phyloP scores from a whole-genome alignment of 2,888 invertebrate species.

The Protodeltote pygarga region DNA sequence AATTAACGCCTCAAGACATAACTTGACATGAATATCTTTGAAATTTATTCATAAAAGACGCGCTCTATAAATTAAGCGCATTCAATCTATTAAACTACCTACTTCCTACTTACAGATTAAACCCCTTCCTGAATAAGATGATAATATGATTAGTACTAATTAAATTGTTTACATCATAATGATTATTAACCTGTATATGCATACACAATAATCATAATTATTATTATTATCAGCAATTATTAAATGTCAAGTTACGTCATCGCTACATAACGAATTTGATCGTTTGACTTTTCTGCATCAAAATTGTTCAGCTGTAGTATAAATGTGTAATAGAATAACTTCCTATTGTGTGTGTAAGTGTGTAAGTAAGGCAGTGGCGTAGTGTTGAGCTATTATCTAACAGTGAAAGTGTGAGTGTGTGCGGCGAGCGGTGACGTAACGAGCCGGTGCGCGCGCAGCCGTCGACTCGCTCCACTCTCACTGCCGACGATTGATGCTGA shows the following conservation, averaged over 20 bases:
- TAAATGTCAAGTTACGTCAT: constrained; percentile 42
- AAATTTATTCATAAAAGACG: constrained; percentile 10
- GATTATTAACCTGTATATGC: constrained; percentile 34
- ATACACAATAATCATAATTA: constrained; percentile 32
- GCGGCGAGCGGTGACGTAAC: constrained; percentile 78
- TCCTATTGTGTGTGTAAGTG: constrained; percentile 79
- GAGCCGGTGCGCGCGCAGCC: constrained; percentile 57
- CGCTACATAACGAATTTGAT: constrained; percentile 31
- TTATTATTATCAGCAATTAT: constrained; percentile 38
- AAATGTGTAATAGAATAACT: constrained; percentile 68
- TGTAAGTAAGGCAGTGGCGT: constrained; percentile 83
- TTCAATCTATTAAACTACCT: constrained; percentile 1
- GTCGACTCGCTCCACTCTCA: constrained; percentile 70
- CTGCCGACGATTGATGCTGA: constrained; percentile 70
- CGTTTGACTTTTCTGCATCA: constrained; percentile 52
- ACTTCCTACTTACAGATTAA: constrained; percentile 10
- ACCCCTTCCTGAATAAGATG: constrained; percentile 27
- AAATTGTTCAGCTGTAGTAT: constrained; percentile 47
- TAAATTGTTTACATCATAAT: constrained; percentile 40
- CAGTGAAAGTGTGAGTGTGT: constrained; percentile 84
- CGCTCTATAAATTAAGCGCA: constrained; percentile 5
- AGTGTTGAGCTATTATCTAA: constrained; percentile 82
- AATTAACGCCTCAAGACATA: constrained; percentile 40
- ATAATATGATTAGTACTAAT: constrained; percentile 29
- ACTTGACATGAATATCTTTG: constrained; percentile 19